Conservation (phyloP, 1,140 invertebrate species). For the Subanguina moxae region DNA sequence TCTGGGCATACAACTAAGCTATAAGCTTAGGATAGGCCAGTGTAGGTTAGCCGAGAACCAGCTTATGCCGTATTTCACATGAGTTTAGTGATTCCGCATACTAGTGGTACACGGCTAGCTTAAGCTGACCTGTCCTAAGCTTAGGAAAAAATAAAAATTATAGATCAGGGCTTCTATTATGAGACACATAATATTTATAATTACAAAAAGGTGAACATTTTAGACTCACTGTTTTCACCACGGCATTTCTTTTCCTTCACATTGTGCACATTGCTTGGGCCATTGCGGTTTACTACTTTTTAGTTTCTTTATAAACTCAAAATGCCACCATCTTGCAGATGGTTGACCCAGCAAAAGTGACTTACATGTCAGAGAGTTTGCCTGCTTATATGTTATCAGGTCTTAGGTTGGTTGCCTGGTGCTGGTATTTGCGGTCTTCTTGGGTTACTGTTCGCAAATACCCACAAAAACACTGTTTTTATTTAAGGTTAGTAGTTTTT, state of each 20-base stretch:
- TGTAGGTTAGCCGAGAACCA: no score
- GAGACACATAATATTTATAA: no score
- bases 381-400: conserved; percentile 70
- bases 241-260: conserved; percentile 62
- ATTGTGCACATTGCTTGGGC: conserved; percentile 66
- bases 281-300: conserved; percentile 18
- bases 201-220: no score
- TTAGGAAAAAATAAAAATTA: no score
- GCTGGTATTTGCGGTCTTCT: conserved; percentile 74
- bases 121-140: no score
- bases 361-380: conserved; percentile 82
- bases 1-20: no score
- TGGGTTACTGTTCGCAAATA: conserved; percentile 62
- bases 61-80: no score
- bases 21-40: no score
- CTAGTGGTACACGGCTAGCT: no score
- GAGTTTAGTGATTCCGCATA: no score
- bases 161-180: no score
- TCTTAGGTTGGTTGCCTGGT: conserved; percentile 74
- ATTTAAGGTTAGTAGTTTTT: conserved; percentile 74
- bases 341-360: conserved; percentile 80
- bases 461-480: conserved; percentile 72
- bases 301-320: neutral
- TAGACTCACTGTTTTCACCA: conserved; percentile 73
- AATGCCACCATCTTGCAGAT: conserved; percentile 63